phyloP scores from a whole-genome alignment of 2,113 vertebrate species.

The Antigone vipio region DNA sequence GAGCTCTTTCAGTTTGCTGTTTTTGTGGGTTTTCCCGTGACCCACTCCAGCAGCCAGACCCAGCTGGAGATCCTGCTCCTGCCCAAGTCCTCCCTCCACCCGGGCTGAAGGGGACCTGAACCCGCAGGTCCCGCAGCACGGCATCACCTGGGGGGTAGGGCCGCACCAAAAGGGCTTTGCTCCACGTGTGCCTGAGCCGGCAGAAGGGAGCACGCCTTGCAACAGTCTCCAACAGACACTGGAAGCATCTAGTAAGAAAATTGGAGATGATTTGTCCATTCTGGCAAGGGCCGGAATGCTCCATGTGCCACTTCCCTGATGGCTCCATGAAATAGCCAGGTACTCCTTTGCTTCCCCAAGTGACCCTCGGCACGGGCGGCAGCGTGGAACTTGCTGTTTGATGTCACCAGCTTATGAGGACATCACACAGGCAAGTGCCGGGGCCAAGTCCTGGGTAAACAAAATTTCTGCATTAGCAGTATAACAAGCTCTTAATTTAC shows the following conservation, averaged over 20 bases:
- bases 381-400: not conserved
- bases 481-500: not conserved
- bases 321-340: fast-evolving
- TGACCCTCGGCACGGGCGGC: fast-evolving
- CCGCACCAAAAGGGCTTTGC: not conserved
- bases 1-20: not conserved
- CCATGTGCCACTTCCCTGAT: not conserved
- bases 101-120: not conserved
- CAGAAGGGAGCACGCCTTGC: not conserved
- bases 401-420: not conserved
- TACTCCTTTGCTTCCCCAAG: not conserved
- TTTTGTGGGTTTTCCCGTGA: not conserved
- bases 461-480: not conserved
- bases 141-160: too few species aligned
- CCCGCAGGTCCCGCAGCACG: not conserved
- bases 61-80: not conserved
- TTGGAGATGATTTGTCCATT: fast-evolving
- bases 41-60: not conserved
- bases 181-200: not conserved
- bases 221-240: not conserved
- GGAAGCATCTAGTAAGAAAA: not conserved
- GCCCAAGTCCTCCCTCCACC: not conserved
- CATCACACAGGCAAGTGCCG: not conserved
- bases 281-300: not conserved
- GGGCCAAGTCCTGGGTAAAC: not conserved